phyloP scores from a whole-genome alignment of 1,140 invertebrate genomes.

The Aricia agestis region DNA sequence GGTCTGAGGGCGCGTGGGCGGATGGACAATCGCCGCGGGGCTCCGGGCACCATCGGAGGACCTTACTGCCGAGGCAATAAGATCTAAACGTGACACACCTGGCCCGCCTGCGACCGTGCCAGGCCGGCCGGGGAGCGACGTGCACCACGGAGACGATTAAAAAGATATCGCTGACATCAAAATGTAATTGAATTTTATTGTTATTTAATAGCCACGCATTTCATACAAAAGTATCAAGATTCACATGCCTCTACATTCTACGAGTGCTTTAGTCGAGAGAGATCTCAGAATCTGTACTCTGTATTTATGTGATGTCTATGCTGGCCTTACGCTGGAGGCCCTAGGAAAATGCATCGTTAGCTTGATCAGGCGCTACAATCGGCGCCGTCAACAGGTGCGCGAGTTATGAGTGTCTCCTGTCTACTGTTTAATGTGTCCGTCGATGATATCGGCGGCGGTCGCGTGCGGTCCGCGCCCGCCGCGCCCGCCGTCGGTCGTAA shows the following conservation, averaged over 20 bases:
- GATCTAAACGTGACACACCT: background rate
- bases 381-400: background rate
- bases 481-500: background rate
- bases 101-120: background rate
- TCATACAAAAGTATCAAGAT: background rate
- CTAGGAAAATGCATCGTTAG: no score
- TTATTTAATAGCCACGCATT: background rate
- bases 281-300: background rate
- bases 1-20: background rate
- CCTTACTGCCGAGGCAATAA: background rate
- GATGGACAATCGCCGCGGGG: background rate
- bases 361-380: no score
- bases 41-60: background rate
- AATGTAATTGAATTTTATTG: background rate
- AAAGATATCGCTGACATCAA: background rate
- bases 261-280: background rate
- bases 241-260: no score
- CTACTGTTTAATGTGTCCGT: background rate
- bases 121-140: background rate
- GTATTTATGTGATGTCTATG: background rate
- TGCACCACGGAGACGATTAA: background rate
- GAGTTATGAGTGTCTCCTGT: background rate
- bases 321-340: no score
- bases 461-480: background rate
- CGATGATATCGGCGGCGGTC: background rate